Percentiles rank a stretch among this genome's conserved stretches.
phyloP scores from a whole-genome alignment of 2,113 vertebrate species.

The Onychorhynchus coronatus region DNA sequence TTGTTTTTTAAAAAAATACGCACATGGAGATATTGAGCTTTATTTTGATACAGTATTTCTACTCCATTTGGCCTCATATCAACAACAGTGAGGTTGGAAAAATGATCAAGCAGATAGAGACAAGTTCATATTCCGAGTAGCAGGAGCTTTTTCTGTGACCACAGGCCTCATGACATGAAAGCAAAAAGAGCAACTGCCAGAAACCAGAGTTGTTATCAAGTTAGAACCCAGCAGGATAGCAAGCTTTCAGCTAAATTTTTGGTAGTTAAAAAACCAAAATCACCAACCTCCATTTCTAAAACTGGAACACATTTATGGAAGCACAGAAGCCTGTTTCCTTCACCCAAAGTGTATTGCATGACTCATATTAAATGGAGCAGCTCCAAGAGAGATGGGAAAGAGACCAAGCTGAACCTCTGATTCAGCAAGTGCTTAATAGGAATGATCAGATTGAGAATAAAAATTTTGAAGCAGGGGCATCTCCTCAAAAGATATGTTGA shows the following conservation, averaged over 20 bases:
- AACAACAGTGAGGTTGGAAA: not conserved
- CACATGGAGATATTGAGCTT: not conserved
- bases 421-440: not conserved
- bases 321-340: not conserved
- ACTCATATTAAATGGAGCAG: not conserved
- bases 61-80: not conserved
- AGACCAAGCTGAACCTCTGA: not conserved
- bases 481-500: not conserved
- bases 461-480: not conserved
- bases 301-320: not conserved
- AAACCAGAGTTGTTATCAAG: not conserved
- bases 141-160: not conserved
- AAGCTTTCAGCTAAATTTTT: not conserved
- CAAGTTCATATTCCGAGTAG: not conserved
- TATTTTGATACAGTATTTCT: not conserved
- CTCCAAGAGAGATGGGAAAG: not conserved
- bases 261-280: not conserved
- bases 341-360: not conserved
- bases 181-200: not conserved
- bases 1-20: not conserved
- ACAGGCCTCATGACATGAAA: not conserved
- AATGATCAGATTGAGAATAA: not conserved
- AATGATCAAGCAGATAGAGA: not conserved
- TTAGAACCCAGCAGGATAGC: not conserved
- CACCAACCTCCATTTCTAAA: not conserved